These are phyloP conservation scores for Leptosomus discolor DNA, from an alignment of 2,113 vertebrate genomes.

Conservation along the genomic window DNA sequence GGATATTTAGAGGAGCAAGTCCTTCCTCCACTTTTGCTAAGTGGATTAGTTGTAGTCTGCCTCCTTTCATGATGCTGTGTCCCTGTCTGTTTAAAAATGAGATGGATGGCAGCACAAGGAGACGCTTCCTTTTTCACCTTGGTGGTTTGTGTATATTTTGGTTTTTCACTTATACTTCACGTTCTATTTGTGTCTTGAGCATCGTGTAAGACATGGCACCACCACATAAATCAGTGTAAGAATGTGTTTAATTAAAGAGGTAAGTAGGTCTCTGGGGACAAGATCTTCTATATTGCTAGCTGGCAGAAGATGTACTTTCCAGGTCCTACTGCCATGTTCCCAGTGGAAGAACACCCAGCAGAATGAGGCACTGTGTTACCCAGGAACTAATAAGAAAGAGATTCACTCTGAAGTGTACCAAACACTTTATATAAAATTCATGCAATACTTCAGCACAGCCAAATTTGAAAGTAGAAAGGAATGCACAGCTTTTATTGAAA, in stretches of 20 bases:
- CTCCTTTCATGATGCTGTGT: background rate
- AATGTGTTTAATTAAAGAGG: background rate
- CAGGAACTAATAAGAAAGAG: background rate
- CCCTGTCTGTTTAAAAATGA: background rate
- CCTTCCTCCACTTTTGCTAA: background rate
- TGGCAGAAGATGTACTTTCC: background rate
- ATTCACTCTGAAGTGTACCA: background rate
- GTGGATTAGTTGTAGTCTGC: background rate
- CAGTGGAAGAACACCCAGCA: background rate
- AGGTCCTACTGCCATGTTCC: background rate
- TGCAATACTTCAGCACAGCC: background rate
- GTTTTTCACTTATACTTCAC: background rate
- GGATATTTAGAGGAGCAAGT: background rate
- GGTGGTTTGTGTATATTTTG: background rate
- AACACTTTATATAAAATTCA: background rate
- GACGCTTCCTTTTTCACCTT: background rate
- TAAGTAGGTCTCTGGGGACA: background rate
- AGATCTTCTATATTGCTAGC: background rate
- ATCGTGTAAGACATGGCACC: background rate
- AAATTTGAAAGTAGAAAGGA: constrained; percentile 31
- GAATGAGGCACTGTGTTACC: background rate
- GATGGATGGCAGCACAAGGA: background rate
- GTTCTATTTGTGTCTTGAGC: background rate
- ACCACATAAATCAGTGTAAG: background rate
- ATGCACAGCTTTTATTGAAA: constrained; percentile 35